Percentiles rank a stretch among this genome's conserved stretches.
phyloP scores from a whole-genome alignment of 1,140 invertebrate genomes.

The Drosophila nebulosa region DNA sequence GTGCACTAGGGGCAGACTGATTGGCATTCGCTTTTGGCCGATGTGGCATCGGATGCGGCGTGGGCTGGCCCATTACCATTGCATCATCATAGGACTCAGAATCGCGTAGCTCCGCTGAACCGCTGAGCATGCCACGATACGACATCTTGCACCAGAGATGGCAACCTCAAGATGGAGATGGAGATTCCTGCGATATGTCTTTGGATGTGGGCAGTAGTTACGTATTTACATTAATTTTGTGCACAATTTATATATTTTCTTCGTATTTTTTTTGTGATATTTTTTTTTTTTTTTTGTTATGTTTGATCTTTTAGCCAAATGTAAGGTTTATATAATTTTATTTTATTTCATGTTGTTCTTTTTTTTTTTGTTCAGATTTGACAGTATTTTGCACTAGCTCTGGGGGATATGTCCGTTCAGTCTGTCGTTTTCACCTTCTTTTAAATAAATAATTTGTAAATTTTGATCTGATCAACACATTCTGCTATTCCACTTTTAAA shows the following conservation, averaged over 20 bases:
- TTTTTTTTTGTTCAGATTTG: not conserved
- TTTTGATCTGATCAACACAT: not conserved
- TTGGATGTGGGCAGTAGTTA: too few species aligned
- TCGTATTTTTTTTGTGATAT: not conserved
- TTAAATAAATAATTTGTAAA: too few species aligned
- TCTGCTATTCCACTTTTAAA: not conserved
- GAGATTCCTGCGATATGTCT: too few species aligned
- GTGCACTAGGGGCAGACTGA: not conserved
- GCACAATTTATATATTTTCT: not conserved
- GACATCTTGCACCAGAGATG: conserved; percentile 29
- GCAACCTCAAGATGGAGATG: too few species aligned
- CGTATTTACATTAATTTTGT: not conserved
- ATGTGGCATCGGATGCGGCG: not conserved
- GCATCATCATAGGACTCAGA: conserved; percentile 44
- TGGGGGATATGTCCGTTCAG: not conserved
- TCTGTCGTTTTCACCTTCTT: too few species aligned
- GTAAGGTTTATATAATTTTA: not conserved
- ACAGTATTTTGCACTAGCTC: not conserved
- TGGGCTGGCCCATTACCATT: conserved; percentile 4
- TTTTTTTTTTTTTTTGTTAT: not conserved
- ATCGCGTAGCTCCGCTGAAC: conserved; percentile 10
- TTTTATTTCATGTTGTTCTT: not conserved
- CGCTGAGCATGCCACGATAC: conserved; percentile 57
- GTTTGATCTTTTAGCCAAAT: not conserved
- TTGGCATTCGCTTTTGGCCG: not conserved